These are phyloP conservation scores for Zaprionus camerounensis DNA, from an alignment of 1,140 invertebrate species.

Conservation along the genomic window DNA sequence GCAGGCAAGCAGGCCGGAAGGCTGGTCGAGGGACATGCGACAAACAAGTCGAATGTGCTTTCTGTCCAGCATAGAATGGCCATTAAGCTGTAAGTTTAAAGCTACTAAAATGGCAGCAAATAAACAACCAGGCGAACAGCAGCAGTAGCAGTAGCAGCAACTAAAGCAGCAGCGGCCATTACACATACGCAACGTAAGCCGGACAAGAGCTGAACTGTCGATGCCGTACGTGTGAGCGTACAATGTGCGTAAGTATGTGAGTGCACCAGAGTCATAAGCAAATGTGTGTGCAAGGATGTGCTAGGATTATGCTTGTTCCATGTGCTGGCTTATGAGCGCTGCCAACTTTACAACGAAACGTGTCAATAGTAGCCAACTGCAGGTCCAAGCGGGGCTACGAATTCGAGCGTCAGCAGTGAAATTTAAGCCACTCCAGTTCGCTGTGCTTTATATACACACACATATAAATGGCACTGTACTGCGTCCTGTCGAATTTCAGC, in stretches of 20 bases:
- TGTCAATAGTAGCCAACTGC: constrained; percentile 70
- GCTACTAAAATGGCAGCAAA: constrained; percentile 78
- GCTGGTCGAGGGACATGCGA: constrained; percentile 2
- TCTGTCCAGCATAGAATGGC: constrained; percentile 68
- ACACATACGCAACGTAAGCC: constrained; percentile 72
- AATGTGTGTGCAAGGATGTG: constrained; percentile 72
- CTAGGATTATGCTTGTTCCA: constrained; percentile 73
- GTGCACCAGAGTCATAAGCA: constrained; percentile 66
- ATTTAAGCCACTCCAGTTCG: constrained; percentile 62
- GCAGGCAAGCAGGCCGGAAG: constrained; percentile 16
- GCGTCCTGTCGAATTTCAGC: constrained; percentile 43
- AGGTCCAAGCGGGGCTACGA: constrained; percentile 22
- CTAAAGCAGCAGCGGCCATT: constrained; percentile 37
- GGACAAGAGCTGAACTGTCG: constrained; percentile 61
- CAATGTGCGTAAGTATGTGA: constrained; percentile 32
- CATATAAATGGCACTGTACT: constrained; percentile 3
- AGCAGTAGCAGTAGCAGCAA: constrained; percentile 4
- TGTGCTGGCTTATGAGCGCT: constrained; percentile 72
- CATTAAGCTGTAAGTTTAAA: constrained; percentile 80
- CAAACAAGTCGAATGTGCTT: constrained; percentile 63
- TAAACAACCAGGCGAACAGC: constrained; percentile 57
- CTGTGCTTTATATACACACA: neutral
- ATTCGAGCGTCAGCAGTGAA: constrained; percentile 39
- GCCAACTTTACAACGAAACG: constrained; percentile 76
- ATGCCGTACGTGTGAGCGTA: constrained; percentile 37